phyloP scores from a whole-genome alignment of 2,888 invertebrate species.

The Agriopis marginaria region DNA sequence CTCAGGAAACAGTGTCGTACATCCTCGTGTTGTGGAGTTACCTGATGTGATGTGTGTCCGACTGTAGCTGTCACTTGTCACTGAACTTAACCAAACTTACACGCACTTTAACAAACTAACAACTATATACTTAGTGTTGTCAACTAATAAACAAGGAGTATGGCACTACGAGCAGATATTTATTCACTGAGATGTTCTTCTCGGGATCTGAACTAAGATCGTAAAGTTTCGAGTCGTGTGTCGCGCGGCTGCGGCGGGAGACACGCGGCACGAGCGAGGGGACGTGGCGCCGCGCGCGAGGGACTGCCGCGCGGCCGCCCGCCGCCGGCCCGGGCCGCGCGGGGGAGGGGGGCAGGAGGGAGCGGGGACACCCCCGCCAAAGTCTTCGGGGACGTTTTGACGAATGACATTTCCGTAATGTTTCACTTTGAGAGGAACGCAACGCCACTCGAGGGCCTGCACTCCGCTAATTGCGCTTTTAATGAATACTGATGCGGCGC shows the following conservation, averaged over 20 bases:
- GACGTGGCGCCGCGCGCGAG: constrained; percentile 6
- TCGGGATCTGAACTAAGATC: constrained; percentile 14
- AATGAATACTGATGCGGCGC: constrained; percentile 67
- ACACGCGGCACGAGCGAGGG: constrained; percentile 4
- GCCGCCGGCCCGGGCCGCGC: background rate
- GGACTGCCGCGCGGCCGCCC: constrained; percentile 5
- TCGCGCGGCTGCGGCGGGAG: background rate
- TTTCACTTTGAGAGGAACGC: constrained; percentile 63
- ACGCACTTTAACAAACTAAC: background rate
- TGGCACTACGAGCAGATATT: background rate
- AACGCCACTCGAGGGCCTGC: constrained; percentile 57
- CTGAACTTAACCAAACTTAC: constrained; percentile 7
- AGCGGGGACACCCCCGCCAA: constrained; percentile 46
- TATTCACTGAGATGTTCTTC: background rate
- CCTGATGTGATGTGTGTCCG: background rate
- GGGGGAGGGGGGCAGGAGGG: constrained; percentile 23
- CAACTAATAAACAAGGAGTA: background rate
- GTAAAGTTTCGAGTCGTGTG: constrained; percentile 22
- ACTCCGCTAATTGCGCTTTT: constrained; percentile 77
- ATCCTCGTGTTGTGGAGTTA: background rate
- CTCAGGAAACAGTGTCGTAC: no score
- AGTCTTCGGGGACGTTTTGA: constrained; percentile 77
- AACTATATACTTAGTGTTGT: background rate
- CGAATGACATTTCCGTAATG: constrained; percentile 77
- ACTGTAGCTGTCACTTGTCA: constrained; percentile 6